Evolutionary conservation across 2,888 invertebrate species (phyloP).

Genomic region (Epinotia brunnichana): DNA sequence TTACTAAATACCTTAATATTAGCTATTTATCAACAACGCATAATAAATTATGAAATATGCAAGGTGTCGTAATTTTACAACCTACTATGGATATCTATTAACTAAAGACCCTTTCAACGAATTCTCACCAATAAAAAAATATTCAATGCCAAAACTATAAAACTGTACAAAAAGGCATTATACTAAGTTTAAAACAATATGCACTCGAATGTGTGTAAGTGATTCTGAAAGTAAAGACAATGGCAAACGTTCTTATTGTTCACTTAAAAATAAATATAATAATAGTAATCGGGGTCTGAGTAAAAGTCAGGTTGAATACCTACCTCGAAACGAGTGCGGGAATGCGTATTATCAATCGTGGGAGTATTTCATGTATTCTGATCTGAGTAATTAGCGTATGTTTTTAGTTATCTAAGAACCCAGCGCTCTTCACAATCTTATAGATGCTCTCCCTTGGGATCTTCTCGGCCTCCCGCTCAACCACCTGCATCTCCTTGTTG

Average conservation of each 20-base stretch:
- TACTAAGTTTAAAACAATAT: slow-evolving; percentile 1
- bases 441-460: slow-evolving; percentile 90
- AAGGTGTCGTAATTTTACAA: slow-evolving; percentile 26
- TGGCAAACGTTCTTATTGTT: background rate
- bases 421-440: slow-evolving; percentile 89
- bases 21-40: background rate
- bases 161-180: background rate
- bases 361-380: background rate
- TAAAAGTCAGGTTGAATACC: background rate
- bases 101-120: background rate
- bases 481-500: slow-evolving; percentile 90
- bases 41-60: background rate
- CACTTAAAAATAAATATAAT: background rate
- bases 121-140: background rate
- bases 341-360: too few species aligned
- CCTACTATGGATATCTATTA: background rate
- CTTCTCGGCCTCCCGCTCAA: slow-evolving; percentile 90
- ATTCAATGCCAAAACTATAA: background rate
- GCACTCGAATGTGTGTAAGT: background rate
- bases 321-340: background rate
- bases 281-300: background rate
- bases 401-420: slow-evolving; percentile 80
- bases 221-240: background rate
- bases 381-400: background rate
- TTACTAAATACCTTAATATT: background rate